phyloP scores from a whole-genome alignment of 2,113 vertebrate genomes.

The Nesogale talazaci region DNA sequence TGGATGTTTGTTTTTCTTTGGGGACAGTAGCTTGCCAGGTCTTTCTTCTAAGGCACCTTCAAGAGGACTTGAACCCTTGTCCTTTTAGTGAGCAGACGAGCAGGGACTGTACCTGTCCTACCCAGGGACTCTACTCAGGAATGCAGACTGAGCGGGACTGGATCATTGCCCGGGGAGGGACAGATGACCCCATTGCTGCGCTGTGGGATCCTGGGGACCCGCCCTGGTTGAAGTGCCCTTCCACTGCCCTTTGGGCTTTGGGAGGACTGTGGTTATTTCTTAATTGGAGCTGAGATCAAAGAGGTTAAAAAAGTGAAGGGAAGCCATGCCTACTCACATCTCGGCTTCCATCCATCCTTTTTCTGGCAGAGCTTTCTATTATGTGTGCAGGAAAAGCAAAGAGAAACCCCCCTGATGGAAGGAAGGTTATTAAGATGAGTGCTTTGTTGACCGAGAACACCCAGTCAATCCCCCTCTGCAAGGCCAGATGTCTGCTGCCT shows the following conservation, averaged over 20 bases:
- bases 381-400: background rate
- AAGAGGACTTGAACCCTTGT: background rate
- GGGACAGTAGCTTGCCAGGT: too few species aligned
- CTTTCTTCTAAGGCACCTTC: too few species aligned
- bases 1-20: too few species aligned
- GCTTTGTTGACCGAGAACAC: background rate
- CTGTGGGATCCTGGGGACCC: background rate
- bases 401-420: background rate
- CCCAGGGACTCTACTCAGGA: background rate
- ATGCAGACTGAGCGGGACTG: background rate
- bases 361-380: background rate
- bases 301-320: background rate
- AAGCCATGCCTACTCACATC: constrained; percentile 1
- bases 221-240: background rate
- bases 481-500: background rate
- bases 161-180: background rate
- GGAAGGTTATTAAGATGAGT: constrained; percentile 30
- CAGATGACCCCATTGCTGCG: background rate
- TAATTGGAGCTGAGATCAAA: constrained; percentile 1
- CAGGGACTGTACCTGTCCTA: background rate
- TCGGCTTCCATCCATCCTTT: background rate
- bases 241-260: background rate
- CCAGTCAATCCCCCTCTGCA: background rate
- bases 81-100: background rate
- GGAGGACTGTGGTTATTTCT: background rate